phyloP scores from a whole-genome alignment of 92 coral and sea anemone genomes.

The Montipora capitata region DNA sequence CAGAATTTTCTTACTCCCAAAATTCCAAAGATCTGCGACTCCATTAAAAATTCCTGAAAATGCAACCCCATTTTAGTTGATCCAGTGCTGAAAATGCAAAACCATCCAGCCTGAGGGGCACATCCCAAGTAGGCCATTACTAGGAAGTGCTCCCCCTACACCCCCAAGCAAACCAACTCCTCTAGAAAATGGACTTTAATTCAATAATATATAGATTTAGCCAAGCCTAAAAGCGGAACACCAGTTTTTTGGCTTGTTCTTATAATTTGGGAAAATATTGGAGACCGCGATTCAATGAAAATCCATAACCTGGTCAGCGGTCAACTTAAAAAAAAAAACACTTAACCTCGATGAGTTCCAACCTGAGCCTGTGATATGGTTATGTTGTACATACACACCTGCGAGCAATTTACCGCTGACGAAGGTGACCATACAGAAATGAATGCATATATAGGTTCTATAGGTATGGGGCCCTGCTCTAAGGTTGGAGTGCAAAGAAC shows the following conservation, averaged over 20 bases:
- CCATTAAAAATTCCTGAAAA: too few relatives aligned
- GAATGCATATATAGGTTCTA: too few relatives aligned
- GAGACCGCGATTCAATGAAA: background rate
- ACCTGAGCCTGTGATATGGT: too few relatives aligned
- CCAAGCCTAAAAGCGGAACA: slow-evolving; percentile 7
- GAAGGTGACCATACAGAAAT: too few relatives aligned
- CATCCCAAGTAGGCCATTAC: background rate
- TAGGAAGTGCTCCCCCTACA: slow-evolving; percentile 5
- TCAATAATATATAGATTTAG: slow-evolving; percentile 4
- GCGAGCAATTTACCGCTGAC: too few relatives aligned
- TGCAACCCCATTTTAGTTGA: too few relatives aligned
- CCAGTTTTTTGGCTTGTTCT: background rate
- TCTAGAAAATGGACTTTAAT: slow-evolving; percentile 5
- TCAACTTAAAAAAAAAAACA: too few relatives aligned
- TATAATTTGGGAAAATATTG: background rate
- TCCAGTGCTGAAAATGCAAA: too few relatives aligned
- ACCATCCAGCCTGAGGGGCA: too few relatives aligned
- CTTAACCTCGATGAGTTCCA: background rate
- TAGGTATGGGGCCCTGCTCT: too few relatives aligned
- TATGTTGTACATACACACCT: too few relatives aligned
- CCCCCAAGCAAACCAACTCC: slow-evolving; percentile 5
- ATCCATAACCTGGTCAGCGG: background rate
- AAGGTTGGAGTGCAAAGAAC: slow-evolving; percentile 14
- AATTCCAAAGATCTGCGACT: too few relatives aligned
- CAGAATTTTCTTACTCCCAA: background rate